phyloP scores from a whole-genome alignment of 1,140 invertebrate genomes.

The Lerema accius region DNA sequence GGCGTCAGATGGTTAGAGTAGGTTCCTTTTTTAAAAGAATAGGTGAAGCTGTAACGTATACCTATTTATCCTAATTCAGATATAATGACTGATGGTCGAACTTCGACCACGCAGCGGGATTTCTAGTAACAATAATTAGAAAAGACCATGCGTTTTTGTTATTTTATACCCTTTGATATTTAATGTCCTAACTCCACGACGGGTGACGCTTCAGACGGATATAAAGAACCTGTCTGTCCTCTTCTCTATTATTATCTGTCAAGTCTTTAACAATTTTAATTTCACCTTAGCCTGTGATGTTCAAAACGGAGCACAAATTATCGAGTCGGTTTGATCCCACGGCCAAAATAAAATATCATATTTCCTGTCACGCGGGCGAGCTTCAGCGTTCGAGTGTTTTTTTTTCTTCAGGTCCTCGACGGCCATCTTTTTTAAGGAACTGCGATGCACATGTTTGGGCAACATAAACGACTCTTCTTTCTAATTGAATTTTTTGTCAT shows the following conservation, averaged over 20 bases:
- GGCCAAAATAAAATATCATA: slow-evolving; percentile 82
- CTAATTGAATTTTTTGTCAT: slow-evolving; percentile 61
- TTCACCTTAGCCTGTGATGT: slow-evolving; percentile 67
- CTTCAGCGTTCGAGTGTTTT: slow-evolving; percentile 72
- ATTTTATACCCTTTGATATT: slow-evolving; percentile 35
- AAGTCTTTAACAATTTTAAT: slow-evolving; percentile 66
- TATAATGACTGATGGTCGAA: too few species aligned
- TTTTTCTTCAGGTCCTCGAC: slow-evolving; percentile 58
- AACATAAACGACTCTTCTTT: slow-evolving; percentile 63
- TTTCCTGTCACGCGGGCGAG: slow-evolving; percentile 76
- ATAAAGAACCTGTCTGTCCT: slow-evolving; percentile 34
- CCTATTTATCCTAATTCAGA: too few species aligned
- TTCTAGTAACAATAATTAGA: too few species aligned
- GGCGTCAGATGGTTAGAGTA: too few species aligned
- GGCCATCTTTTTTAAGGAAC: slow-evolving; percentile 73
- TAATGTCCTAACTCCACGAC: slow-evolving; percentile 28
- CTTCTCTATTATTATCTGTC: slow-evolving; percentile 42
- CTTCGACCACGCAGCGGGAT: too few species aligned
- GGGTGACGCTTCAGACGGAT: slow-evolving; percentile 15
- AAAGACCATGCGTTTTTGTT: too few species aligned
- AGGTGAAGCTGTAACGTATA: too few species aligned
- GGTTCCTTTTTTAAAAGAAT: too few species aligned
- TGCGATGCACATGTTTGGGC: slow-evolving; percentile 76
- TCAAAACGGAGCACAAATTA: slow-evolving; percentile 75
- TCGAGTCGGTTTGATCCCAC: slow-evolving; percentile 79